Base-by-base conservation (phyloP, 2,888 invertebrate genomes). In the Oscheius sp. region DNA sequence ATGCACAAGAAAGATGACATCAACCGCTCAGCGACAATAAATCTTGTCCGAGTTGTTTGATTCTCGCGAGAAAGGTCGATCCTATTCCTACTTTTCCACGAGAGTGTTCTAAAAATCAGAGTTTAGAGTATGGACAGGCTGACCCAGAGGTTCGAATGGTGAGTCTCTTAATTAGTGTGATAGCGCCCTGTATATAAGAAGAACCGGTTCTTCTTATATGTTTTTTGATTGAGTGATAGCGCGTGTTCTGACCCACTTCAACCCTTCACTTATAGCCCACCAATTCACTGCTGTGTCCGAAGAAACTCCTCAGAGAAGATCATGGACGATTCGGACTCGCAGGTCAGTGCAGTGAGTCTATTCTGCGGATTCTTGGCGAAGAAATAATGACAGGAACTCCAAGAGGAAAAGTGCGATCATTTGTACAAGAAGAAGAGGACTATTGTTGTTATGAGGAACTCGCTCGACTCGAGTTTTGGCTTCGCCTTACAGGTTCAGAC, bases 401-500 rank as follows among this genome's bases (percentile, higher is more conserved):
- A 2, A 10, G 63, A 47, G 11, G 62, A 35, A n/a, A 21, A 63
- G 11, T 32, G 53, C 7, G 55, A 68, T 7, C 47, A 13, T 42
- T 21, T 63, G 21, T 68, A 95, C 86, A 92, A 94, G 32, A 92
- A 95, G 76, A 92, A 96, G 58, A 94, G 96, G 21, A 96, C 96
- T 9, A 55, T 74, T 11, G 57, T 70, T 33, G 32, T 74, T 32
- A 47, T 74, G 1, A 37, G 74, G 13, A 66, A 57, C 21, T 50
- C 68, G 1, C 50, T 74, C 89, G 94, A 94, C 89, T 94, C 94
- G 59, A 94, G 94, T 47, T 97, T 95, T 90, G 97, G 97, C 13
- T 97, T 97, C 90, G 96, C 96, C 0, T 91, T 97, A 53, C 96
- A 93, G 92, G 93, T 93, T 89, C 79, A 7, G 32, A 29, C 29